These are phyloP conservation scores for Baryphthengus martii DNA, from an alignment of 2,113 vertebrate genomes.

Conservation along the genomic window DNA sequence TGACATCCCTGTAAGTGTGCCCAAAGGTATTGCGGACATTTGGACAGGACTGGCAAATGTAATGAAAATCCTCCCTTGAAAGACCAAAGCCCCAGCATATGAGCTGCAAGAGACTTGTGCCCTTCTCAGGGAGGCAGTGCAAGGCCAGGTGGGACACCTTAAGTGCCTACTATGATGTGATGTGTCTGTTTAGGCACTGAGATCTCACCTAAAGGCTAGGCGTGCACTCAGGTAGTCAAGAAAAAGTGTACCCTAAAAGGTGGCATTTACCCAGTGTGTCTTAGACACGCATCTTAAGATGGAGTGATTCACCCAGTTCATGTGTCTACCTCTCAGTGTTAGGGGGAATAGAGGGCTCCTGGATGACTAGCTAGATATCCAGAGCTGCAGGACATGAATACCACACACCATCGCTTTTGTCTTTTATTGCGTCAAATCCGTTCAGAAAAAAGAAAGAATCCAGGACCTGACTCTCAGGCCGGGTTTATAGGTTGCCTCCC, in stretches of 20 bases:
- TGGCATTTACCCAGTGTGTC: neutral
- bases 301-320: neutral
- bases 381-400: neutral
- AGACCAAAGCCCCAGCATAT: neutral
- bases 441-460: neutral
- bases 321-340: neutral
- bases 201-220: neutral
- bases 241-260: neutral
- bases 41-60: neutral
- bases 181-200: neutral
- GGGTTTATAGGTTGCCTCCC: neutral
- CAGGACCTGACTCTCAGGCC: neutral
- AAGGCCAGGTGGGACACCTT: neutral
- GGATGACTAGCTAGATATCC: neutral
- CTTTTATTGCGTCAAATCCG: neutral
- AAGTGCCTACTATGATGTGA: rapidly evolving
- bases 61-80: neutral
- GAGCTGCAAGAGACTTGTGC: neutral
- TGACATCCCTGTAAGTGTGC: neutral
- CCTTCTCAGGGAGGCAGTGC: neutral
- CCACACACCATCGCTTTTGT: neutral
- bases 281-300: neutral
- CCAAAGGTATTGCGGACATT: neutral
- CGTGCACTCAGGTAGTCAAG: neutral
- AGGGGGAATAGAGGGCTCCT: neutral